Evolutionary conservation across 2,797 vertebrate species (phyloP), one percentile per base, ranked within the genome.

Genomic region (Aselliscus stoliczkanus): DNA sequence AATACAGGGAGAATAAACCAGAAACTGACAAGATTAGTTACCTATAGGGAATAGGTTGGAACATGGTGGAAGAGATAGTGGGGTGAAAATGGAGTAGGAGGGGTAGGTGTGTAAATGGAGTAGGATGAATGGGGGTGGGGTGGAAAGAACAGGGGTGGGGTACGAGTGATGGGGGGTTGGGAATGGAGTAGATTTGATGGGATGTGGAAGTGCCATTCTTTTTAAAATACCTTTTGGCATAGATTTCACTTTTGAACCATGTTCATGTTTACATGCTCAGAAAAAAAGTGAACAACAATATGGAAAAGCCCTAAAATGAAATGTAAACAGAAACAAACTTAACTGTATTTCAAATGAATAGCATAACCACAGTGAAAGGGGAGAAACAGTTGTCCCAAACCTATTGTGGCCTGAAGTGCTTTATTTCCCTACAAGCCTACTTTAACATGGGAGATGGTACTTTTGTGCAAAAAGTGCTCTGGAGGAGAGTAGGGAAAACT

Each of bases 391-490:
- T 31, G 47, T 37, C 23, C 60, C 42, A 90, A 87, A 75, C 64
- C 52, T 52, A 7, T 88, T 65, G n/a, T 2, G 15, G 72, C 5
- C 54, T 93, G 67, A 89, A 70, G 90, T 52, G 84, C 67, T 85
- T 80, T 89, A 47, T 77, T 82, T 93, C 54, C 86, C 39, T 17
- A 37, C 27, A 90, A 91, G 86, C 52, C 65, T 83, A 23, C 70
- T 72, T 86, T 64, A 86, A 82, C 60, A 1, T 10, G 34, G 85
- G 77, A 81, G 79, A 86, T 79, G 60, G 65, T 37, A 72, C 80
- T 97, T 89, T n/a, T 56, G 54, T 95, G 52, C 76, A 47, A 58
- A 95, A 90, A 91, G 76, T 92, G 47, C 62, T 92, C 93, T 95
- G 76, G 84, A 91, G 83, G 29, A 94, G 72, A 83, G 42, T 7